Evolutionary conservation across 2,888 invertebrate species (phyloP).

Genomic region (Sesia apiformis): DNA sequence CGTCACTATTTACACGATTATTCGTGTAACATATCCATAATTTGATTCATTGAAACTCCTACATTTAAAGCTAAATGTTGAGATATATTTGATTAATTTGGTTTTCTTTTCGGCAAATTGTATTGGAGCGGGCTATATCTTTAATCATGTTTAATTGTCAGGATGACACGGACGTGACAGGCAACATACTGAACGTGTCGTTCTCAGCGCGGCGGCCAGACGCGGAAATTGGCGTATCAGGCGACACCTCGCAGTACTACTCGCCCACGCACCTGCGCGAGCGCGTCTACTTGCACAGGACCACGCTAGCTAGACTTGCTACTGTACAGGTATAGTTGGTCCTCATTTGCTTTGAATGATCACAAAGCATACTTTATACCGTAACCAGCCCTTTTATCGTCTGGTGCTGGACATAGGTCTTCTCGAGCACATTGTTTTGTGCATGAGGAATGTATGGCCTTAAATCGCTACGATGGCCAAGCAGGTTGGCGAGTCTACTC

Average conservation of each 20-base stretch:
- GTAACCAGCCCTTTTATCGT: not conserved
- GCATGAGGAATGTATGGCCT: no score
- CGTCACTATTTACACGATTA: no score
- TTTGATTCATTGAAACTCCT: no score
- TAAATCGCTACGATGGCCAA: no score
- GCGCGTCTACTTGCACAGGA: conserved; percentile 93
- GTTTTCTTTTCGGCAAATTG: no score
- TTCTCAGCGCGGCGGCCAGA: conserved; percentile 91
- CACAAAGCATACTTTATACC: not conserved
- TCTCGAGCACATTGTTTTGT: no score
- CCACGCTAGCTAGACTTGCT: conserved; percentile 88
- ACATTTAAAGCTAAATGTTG: no score
- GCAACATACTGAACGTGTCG: conserved; percentile 93
- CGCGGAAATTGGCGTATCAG: conserved; percentile 75
- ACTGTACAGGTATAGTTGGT: conserved; percentile 80
- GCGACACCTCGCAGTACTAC: conserved; percentile 81
- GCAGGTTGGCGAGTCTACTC: no score
- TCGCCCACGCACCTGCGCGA: conserved; percentile 93
- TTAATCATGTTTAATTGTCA: conserved; percentile 26
- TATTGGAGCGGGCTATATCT: no score
- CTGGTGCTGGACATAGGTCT: no score
- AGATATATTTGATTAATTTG: no score
- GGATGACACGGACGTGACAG: conserved; percentile 92
- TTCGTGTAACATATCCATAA: no score
- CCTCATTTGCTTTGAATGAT: not conserved